Base-by-base conservation (phyloP, 2,888 invertebrate genomes). In the Xestobium rufovillosum region DNA sequence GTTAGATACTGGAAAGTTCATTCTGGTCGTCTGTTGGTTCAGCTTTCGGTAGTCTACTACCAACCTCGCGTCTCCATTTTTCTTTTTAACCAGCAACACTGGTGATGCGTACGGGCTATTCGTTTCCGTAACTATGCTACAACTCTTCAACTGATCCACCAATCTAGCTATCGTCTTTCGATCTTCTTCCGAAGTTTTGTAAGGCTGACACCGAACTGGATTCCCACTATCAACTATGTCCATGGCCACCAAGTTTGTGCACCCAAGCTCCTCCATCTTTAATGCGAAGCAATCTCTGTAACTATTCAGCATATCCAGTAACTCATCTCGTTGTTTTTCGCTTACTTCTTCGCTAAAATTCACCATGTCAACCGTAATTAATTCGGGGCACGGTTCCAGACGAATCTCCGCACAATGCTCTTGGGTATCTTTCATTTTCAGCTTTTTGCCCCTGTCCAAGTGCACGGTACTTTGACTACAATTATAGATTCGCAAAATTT, bases 161-260 rank as follows among this genome's bases (percentile, higher is more conserved):
- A 38, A 29, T 14, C 36, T 25, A 12, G 26, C 25, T n/a, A 41
- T 41, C 9, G 34, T 31, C 25, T 41, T 14, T 26, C 39, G 35
- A 14, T 43, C 41, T 2, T 12, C 9, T 6, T 26, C 17, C 13
- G 41, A 34, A 25, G 37, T 33, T 31, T 37, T 26, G 14, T 46
- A 44, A 10, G 43, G 41, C 26, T 33, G 14, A 15, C 40, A 33
- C 4, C 16, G 4, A n/a, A 44, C 44, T 4, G 42, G 44, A 9
- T 34, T 32, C 13, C 35, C 25, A 11, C 19, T 42, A 17, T 43
- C 41, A 6, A 16, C 14, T 15, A 43, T 43, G 14, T 42, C 36
- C 44, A 44, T 39, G 17, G 36, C 23, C 8, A 28, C 29, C 11
- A 39, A 6, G 23, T 38, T 31, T 9, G 38, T 35, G 25, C 35